phyloP scores from a whole-genome alignment of 2,888 invertebrate species.

The Cephus pulcher region DNA sequence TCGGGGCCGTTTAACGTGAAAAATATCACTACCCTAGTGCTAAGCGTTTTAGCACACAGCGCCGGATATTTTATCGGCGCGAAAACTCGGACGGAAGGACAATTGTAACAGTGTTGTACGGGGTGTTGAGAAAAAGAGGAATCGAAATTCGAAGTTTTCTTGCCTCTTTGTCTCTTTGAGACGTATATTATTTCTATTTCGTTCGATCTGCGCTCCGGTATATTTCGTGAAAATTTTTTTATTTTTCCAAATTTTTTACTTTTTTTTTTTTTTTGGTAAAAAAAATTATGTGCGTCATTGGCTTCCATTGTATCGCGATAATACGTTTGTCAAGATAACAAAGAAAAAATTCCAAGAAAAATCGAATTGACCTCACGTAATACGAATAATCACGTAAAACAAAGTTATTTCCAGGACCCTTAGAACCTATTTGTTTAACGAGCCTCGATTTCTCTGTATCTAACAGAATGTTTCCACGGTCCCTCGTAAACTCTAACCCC shows the following conservation, averaged over 20 bases:
- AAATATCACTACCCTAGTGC: constrained; percentile 17
- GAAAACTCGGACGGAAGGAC: background rate
- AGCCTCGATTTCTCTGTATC: too few relatives aligned
- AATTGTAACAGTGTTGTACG: background rate
- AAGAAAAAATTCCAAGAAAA: too few relatives aligned
- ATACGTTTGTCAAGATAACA: too few relatives aligned
- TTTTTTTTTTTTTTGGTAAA: background rate
- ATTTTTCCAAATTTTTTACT: background rate
- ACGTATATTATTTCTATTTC: too few relatives aligned
- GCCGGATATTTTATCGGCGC: background rate
- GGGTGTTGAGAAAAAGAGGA: background rate
- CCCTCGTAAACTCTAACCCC: too few relatives aligned
- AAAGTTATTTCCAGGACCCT: background rate
- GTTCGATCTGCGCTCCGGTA: too few relatives aligned
- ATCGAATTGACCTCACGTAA: background rate
- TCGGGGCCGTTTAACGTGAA: constrained; percentile 17
- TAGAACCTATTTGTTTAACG: background rate
- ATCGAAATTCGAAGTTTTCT: background rate
- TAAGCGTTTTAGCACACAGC: constrained; percentile 4
- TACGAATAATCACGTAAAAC: background rate
- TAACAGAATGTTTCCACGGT: too few relatives aligned
- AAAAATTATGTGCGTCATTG: background rate
- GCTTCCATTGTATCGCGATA: too few relatives aligned
- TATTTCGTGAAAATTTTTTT: too few relatives aligned
- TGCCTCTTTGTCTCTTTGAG: rapidly evolving